Conservation (phyloP, 2,888 invertebrate genomes). For the Drosophila barbarae region DNA sequence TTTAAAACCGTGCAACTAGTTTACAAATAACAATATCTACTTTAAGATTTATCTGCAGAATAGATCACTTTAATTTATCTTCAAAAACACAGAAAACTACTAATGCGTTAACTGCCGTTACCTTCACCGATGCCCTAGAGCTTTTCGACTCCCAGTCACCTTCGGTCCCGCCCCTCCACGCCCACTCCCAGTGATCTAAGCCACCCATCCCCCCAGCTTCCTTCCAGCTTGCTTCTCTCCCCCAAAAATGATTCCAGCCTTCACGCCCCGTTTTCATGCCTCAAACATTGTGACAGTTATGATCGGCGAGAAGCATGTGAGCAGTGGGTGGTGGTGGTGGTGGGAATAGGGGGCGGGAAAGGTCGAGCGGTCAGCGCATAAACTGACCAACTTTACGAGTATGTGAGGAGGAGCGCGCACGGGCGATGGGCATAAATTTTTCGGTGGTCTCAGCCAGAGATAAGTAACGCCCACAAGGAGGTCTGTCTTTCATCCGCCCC, state of each 20-base stretch:
- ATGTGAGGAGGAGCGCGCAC: slow-evolving; percentile 50
- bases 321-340: slow-evolving; percentile 17
- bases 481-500: slow-evolving; percentile 1
- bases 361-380: slow-evolving; percentile 68
- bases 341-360: slow-evolving; percentile 40
- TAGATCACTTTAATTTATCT: not conserved
- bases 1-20: too few species aligned
- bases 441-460: slow-evolving; percentile 49
- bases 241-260: slow-evolving; percentile 17
- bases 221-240: not conserved
- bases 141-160: slow-evolving; percentile 10
- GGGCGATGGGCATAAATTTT: slow-evolving; percentile 56
- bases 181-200: slow-evolving; percentile 5
- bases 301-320: slow-evolving; percentile 32
- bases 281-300: slow-evolving; percentile 45
- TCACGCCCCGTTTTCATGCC: slow-evolving; percentile 45
- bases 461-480: slow-evolving; percentile 55
- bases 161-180: slow-evolving; percentile 6
- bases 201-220: slow-evolving; percentile 1
- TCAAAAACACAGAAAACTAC: not conserved
- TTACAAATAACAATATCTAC: not conserved
- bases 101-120: slow-evolving; percentile 24
- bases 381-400: slow-evolving; percentile 62
- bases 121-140: slow-evolving; percentile 30
- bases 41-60: not conserved